phyloP scores from a whole-genome alignment of 2,797 vertebrate species.

The Percopsis omiscomaycus region DNA sequence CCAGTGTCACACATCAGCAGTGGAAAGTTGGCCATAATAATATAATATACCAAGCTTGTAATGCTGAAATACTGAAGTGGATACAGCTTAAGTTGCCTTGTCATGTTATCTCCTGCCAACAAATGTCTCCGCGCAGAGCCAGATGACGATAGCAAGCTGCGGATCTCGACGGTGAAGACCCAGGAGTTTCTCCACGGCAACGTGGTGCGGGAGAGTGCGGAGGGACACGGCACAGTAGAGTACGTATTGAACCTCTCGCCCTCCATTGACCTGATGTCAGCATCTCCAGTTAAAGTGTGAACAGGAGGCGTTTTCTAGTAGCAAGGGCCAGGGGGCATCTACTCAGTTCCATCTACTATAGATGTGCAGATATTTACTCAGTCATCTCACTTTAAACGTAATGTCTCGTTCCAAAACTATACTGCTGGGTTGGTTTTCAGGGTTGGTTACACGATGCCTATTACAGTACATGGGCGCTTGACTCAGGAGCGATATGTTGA shows the following conservation, averaged over 20 bases:
- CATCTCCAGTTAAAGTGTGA: constrained; percentile 21
- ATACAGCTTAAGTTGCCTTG: not conserved
- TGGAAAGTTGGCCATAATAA: no score
- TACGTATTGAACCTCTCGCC: constrained; percentile 72
- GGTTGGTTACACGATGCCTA: not conserved
- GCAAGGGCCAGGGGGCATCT: constrained; percentile 15
- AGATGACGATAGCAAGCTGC: constrained; percentile 69
- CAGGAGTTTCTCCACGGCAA: constrained; percentile 86
- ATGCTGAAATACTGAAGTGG: no score
- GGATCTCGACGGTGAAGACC: constrained; percentile 84
- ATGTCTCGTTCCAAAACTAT: not conserved
- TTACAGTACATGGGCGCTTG: not conserved
- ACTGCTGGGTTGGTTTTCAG: not conserved
- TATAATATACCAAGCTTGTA: no score
- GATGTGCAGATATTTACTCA: not conserved
- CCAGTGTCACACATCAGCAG: no score
- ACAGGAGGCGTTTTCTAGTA: constrained; percentile 19
- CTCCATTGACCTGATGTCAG: constrained; percentile 34
- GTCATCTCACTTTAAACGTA: not conserved
- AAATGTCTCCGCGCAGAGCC: constrained; percentile 61
- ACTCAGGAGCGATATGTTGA: constrained; percentile 14
- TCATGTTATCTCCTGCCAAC: not conserved
- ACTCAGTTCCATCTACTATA: no score
- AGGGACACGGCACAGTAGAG: constrained; percentile 91
- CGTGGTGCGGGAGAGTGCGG: constrained; percentile 82